Evolutionary conservation across 2,113 vertebrate genomes (phyloP).

Genomic region (Cyanoramphus novaezelandiae): DNA sequence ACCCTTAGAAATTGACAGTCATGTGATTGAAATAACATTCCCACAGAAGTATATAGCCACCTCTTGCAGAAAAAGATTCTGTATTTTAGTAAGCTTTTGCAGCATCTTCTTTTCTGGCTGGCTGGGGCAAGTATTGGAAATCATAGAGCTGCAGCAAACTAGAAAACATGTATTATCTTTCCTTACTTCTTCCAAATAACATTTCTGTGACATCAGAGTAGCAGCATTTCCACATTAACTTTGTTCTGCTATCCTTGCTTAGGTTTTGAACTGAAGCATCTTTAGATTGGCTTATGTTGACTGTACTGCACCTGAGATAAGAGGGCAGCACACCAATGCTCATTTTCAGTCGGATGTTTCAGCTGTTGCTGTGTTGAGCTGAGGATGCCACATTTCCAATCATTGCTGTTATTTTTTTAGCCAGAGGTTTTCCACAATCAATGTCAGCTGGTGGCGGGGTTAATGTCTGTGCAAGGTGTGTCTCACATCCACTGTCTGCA

Average conservation of each 20-base stretch:
- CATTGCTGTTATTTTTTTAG: not conserved
- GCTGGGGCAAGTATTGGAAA: not conserved
- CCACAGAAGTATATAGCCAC: not conserved
- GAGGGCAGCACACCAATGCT: not conserved
- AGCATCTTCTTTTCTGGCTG: not conserved
- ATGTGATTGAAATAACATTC: not conserved
- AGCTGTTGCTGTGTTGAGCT: not conserved
- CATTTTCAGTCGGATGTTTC: not conserved
- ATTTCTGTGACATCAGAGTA: not conserved
- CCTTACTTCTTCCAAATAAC: not conserved
- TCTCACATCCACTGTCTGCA: not conserved
- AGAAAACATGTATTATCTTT: not conserved
- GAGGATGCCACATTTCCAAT: not conserved
- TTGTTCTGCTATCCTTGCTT: not conserved
- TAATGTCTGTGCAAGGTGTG: not conserved
- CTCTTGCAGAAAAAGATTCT: not conserved
- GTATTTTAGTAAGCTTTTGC: not conserved
- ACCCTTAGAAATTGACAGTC: not conserved
- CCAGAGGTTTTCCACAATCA: not conserved
- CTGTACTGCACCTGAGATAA: not conserved
- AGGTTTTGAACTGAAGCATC: not conserved
- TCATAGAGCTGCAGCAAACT: not conserved
- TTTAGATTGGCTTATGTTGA: not conserved
- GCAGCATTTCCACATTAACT: not conserved
- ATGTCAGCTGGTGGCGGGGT: not conserved